Base-by-base conservation (phyloP, 2,113 vertebrate genomes). In the Pluvialis apricaria region DNA sequence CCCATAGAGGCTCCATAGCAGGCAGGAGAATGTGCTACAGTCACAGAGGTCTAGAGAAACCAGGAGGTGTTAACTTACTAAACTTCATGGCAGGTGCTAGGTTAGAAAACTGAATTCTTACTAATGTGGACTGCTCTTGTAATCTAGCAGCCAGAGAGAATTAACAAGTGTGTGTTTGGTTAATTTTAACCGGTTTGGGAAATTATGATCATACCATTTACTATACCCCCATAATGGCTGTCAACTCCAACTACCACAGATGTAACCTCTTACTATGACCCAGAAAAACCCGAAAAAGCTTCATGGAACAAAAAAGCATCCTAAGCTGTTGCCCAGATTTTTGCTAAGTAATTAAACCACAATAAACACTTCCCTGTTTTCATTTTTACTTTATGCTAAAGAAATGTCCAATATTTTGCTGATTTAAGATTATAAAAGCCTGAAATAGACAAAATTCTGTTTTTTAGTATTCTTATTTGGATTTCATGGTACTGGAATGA, bases 1-100 rank as follows among this genome's bases (percentile, higher is more conserved):
- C 60, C 55, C 12, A 3, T 2, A 22, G 19, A 42, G 62, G 28
- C 19, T 34, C 42, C 0, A 0, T 4, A 55, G 54, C 49, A 19
- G 16, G 45, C 40, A 61, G 60, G 54, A 71, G 45, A 75, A 44
- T 3, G 16, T 45, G 34, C 52, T 47, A 34, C 21, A 49, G 24
- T 38, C 72, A n/a, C 13, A 8, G 57, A 66, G 24, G 15, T 85
- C 29, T 61, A 47, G 34, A 82, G 76, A 61, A 85, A 25, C 24
- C 15, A 73, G 57, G 77, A 49, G 19, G 21, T 72, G 47, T 36
- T n/a, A 9, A n/a, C 28, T 40, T 51, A n/a, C 13, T 80, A 18
- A 60, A 55, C 21, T 38, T 76, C 54, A 20, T 40, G 49, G 58
- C 64, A 54, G 31, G 13, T 9, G 7, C 58, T 60, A 77, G 61